Conservation (phyloP, 2,888 invertebrate genomes). For the Catonia carolina region DNA sequence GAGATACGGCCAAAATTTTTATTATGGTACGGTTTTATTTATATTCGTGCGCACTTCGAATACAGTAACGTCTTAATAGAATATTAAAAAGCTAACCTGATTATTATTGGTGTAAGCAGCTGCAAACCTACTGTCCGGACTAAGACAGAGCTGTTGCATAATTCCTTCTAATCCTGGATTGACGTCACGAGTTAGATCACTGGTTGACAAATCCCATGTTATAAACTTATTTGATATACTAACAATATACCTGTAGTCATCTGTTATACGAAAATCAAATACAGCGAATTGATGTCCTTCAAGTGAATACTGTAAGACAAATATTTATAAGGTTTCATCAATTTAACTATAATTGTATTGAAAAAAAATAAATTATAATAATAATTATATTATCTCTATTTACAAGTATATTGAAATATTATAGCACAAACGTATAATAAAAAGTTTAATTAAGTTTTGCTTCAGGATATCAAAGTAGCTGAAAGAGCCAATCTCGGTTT, state of each 20-base stretch:
- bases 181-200: slow-evolving; percentile 87
- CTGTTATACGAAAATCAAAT: slow-evolving; percentile 83
- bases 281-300: slow-evolving; percentile 98
- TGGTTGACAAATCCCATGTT: slow-evolving; percentile 94
- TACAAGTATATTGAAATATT: too few relatives aligned
- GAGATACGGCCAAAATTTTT: too few relatives aligned
- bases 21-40: too few relatives aligned
- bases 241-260: slow-evolving; percentile 86
- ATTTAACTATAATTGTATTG: background rate
- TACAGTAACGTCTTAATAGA: too few relatives aligned
- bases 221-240: slow-evolving; percentile 95
- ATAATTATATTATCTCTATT: slow-evolving; percentile 5
- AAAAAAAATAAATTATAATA: background rate
- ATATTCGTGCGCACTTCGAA: too few relatives aligned
- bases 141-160: slow-evolving; percentile 87
- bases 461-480: too few relatives aligned
- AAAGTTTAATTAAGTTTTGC: too few relatives aligned
- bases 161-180: slow-evolving; percentile 94
- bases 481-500: too few relatives aligned
- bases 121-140: slow-evolving; percentile 93
- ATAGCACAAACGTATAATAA: too few relatives aligned
- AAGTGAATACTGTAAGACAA: slow-evolving; percentile 68
- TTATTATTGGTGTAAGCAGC: slow-evolving; percentile 94
- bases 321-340: background rate
- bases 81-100: slow-evolving; percentile 56